phyloP scores from a whole-genome alignment of 1,140 invertebrate species.

The Popillia japonica region DNA sequence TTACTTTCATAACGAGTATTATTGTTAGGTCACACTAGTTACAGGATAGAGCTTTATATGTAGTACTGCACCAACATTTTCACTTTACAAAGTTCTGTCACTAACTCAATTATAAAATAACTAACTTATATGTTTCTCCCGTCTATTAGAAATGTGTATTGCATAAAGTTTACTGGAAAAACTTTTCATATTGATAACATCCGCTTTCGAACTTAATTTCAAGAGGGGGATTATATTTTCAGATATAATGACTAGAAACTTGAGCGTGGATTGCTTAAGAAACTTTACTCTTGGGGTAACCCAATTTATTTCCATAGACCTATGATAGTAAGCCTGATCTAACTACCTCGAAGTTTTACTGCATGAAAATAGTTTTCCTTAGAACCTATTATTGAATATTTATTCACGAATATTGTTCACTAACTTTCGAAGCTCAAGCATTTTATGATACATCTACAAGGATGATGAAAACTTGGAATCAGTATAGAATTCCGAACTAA shows the following conservation, averaged over 20 bases:
- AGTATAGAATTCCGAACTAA: too few species aligned
- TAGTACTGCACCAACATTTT: too few species aligned
- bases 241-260: conserved; percentile 13
- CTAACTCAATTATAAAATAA: not conserved
- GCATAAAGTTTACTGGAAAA: not conserved
- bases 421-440: too few species aligned
- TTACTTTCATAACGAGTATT: not conserved
- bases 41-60: not conserved
- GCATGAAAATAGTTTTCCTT: not conserved
- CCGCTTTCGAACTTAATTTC: not conserved
- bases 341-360: not conserved
- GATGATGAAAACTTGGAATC: too few species aligned
- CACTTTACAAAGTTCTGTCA: not conserved
- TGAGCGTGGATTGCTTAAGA: not conserved
- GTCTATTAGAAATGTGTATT: not conserved
- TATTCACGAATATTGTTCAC: not conserved
- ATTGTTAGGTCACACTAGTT: not conserved
- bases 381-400: not conserved
- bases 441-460: not conserved
- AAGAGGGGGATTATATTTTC: not conserved
- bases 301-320: conserved; percentile 7
- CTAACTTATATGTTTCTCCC: not conserved
- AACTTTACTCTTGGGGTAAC: not conserved
- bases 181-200: not conserved
- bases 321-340: not conserved